These are phyloP conservation scores for Passerculus sandwichensis DNA, from an alignment of 2,797 vertebrate genomes.

Conservation along the genomic window DNA sequence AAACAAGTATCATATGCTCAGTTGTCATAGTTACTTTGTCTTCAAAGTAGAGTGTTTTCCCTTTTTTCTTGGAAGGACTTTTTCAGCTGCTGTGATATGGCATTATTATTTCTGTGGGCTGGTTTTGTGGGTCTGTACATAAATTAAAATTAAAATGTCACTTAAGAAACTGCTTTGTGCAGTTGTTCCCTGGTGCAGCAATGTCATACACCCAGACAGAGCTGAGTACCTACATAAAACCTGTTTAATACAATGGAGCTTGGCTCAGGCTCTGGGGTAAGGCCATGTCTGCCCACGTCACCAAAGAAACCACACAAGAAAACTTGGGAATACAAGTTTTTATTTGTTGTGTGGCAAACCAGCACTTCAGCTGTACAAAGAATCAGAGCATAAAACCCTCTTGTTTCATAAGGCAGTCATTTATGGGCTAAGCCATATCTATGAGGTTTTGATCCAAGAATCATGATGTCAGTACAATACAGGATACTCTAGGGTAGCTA, in stretches of 20 bases:
- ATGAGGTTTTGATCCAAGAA: slow-evolving; percentile 45
- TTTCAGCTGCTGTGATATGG: background rate
- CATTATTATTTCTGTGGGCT: background rate
- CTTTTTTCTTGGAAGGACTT: background rate
- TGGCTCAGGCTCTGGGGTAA: background rate
- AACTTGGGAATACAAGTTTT: background rate
- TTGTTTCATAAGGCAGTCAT: background rate
- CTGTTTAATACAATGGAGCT: background rate
- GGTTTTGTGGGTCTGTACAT: background rate
- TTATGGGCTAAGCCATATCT: slow-evolving; percentile 18
- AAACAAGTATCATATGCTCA: slow-evolving; percentile 33
- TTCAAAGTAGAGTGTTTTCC: slow-evolving; percentile 6
- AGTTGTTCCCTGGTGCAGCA: background rate
- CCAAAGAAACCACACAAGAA: background rate
- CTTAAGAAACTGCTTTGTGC: background rate
- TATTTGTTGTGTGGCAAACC: background rate
- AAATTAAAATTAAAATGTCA: background rate
- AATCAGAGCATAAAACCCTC: background rate
- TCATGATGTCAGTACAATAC: background rate
- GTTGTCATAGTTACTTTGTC: slow-evolving; percentile 65
- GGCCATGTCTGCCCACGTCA: background rate
- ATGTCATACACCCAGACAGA: background rate
- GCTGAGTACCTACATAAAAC: background rate
- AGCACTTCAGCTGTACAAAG: background rate
- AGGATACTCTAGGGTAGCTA: slow-evolving; percentile 31